Evolutionary conservation across 2,797 vertebrate genomes (phyloP), one percentile per base, ranked within the genome.

Genomic region (Microchirus variegatus): DNA sequence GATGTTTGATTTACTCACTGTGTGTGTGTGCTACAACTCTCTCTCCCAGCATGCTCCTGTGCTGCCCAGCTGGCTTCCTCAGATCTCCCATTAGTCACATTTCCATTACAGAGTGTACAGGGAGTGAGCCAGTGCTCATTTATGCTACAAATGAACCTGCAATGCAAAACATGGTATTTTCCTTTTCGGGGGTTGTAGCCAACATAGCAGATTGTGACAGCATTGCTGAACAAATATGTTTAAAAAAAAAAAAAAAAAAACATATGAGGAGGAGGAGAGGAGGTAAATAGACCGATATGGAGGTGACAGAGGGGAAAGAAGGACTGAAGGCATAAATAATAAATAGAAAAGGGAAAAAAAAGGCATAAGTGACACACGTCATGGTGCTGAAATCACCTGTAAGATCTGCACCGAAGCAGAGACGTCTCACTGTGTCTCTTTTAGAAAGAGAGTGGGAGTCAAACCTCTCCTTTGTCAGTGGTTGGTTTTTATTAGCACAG

Each of bases 41-140:
- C 52, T 65, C 52, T 75, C 77, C 67, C 84, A 83, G 75, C 70
- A 70, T 70, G 67, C 62, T 51, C 38, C 66, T 64, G 43, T 77
- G 74, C 59, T 59, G 38, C 67, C 65, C 76, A 66, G 63, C 69
- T 59, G 61, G 59, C 36, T 26, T 50, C 62, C 61, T 80, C 65
- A 79, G 73, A 82, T 85, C 70, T 78, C 59, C 61, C 60, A 82
- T 78, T 71, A 75, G 76, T 68, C 54, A 56, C 13, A 84, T 83
- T 84, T 75, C 52, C 64, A 81, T 67, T 37, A 75, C 67, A 78
- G 57, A 81, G 73, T 44, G 50, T 45, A 22, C 77, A 55, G 56
- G 17, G 53, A 73, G 22, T 9, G 3, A 60, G 41, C 31, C 18
- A 52, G 9, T 8, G 26, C 31, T 75, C 37, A 62, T 64, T 69